Percentiles rank a stretch among this genome's conserved stretches.
Conservation (phyloP, 1,140 invertebrate genomes). For the Drosophila punjabiensis region DNA sequence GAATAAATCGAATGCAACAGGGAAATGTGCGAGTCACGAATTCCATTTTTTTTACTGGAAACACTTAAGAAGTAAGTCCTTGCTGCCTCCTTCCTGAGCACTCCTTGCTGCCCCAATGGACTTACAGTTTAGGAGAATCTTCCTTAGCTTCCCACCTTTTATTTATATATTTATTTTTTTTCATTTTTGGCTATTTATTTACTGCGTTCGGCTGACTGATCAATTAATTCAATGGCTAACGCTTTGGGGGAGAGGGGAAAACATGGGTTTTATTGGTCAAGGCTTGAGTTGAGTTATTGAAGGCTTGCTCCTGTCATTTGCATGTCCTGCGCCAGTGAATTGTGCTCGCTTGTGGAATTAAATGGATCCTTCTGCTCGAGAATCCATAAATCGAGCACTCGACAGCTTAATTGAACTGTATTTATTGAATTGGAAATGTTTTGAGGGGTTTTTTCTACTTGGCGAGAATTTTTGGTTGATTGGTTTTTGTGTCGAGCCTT, state of each 20-base stretch:
- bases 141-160: conserved; percentile 7
- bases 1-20: conserved; percentile 61
- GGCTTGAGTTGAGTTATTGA: conserved; percentile 39
- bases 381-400: conserved; percentile 41
- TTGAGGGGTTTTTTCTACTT: not conserved
- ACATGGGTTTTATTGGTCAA: conserved; percentile 45
- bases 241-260: conserved; percentile 14
- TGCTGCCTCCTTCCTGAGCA: not conserved
- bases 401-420: conserved; percentile 29
- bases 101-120: conserved; percentile 15
- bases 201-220: conserved; percentile 47
- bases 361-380: conserved; percentile 34
- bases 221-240: conserved; percentile 72
- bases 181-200: conserved; percentile 54
- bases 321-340: conserved; percentile 43
- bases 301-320: conserved; percentile 67
- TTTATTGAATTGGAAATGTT: conserved; percentile 39
- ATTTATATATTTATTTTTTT: too few relatives aligned
- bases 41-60: conserved; percentile 6
- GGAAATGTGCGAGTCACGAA: conserved; percentile 4
- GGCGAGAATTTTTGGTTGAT: not conserved
- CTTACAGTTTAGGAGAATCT: conserved; percentile 54
- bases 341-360: conserved; percentile 59
- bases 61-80: conserved; percentile 7
- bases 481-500: not conserved